Evolutionary conservation across 1,140 invertebrate species (phyloP).

Genomic region (Philopotamus ludificatus): DNA sequence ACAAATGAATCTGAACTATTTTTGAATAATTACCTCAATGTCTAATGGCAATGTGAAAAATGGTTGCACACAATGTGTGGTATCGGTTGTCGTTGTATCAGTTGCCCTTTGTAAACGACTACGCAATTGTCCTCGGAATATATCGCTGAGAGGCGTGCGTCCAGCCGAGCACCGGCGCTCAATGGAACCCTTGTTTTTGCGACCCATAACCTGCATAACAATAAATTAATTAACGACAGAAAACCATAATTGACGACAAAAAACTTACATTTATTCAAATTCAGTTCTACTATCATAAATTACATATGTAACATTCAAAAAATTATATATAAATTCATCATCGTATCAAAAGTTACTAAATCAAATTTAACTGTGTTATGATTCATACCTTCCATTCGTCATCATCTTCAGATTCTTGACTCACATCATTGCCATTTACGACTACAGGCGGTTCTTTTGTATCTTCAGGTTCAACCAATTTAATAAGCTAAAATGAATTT

Average conservation of each 20-base stretch:
- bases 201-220: constrained; percentile 69
- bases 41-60: constrained; percentile 93
- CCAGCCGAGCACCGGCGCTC: constrained; percentile 79
- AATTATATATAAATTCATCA: constrained; percentile 29
- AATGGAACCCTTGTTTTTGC: constrained; percentile 82
- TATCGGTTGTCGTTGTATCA: constrained; percentile 56
- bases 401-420: constrained; percentile 53
- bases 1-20: background rate
- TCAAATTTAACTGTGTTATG: no score
- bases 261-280: constrained; percentile 2
- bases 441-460: constrained; percentile 48
- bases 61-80: constrained; percentile 83
- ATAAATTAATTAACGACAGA: constrained; percentile 15
- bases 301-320: constrained; percentile 21
- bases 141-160: constrained; percentile 86
- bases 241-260: background rate
- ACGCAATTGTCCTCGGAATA: constrained; percentile 86
- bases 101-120: constrained; percentile 78
- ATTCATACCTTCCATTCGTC: constrained; percentile 74
- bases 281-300: constrained; percentile 35
- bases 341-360: constrained; percentile 13
- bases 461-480: constrained; percentile 61
- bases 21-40: constrained; percentile 71
- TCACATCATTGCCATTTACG: constrained; percentile 35
- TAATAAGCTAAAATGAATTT: constrained; percentile 60